Conservation (phyloP, 1,140 invertebrate genomes). For the Aradophagus sp. region DNA sequence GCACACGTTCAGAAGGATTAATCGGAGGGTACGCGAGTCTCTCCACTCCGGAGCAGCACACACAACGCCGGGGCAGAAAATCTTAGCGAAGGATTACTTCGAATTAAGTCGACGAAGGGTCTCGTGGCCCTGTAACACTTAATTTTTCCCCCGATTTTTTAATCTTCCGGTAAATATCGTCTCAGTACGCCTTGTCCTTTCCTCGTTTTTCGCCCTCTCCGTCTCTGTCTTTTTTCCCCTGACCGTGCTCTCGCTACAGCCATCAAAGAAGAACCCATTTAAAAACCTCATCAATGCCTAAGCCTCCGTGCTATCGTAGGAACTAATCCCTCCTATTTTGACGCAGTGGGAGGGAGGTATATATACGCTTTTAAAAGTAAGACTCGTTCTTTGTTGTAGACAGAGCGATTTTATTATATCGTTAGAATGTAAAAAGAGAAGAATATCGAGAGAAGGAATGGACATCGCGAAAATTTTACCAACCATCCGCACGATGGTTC, state of each 20-base stretch:
- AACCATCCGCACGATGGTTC: too few relatives aligned
- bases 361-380: conserved; percentile 73
- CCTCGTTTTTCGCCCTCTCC: conserved; percentile 37
- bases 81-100: conserved; percentile 74
- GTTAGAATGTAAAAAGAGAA: conserved; percentile 36
- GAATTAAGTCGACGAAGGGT: conserved; percentile 70
- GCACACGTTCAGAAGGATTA: conserved; percentile 58
- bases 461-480: too few relatives aligned
- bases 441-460: conserved; percentile 41
- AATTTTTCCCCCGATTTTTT: conserved; percentile 77
- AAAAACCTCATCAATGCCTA: conserved; percentile 77
- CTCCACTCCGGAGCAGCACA: conserved; percentile 40
- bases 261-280: conserved; percentile 77
- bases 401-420: conserved; percentile 73
- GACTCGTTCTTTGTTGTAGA: conserved; percentile 73
- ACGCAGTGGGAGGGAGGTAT: conserved; percentile 64
- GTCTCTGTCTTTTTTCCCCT: conserved; percentile 56
- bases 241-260: conserved; percentile 46
- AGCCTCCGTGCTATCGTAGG: conserved; percentile 73
- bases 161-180: conserved; percentile 76
- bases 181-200: conserved; percentile 55
- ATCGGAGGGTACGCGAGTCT: conserved; percentile 54
- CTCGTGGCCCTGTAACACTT: conserved; percentile 74
- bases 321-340: conserved; percentile 77
- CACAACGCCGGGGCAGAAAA: conserved; percentile 59